phyloP scores from a whole-genome alignment of 2,888 invertebrate species.

The Drosophila tanythrix region DNA sequence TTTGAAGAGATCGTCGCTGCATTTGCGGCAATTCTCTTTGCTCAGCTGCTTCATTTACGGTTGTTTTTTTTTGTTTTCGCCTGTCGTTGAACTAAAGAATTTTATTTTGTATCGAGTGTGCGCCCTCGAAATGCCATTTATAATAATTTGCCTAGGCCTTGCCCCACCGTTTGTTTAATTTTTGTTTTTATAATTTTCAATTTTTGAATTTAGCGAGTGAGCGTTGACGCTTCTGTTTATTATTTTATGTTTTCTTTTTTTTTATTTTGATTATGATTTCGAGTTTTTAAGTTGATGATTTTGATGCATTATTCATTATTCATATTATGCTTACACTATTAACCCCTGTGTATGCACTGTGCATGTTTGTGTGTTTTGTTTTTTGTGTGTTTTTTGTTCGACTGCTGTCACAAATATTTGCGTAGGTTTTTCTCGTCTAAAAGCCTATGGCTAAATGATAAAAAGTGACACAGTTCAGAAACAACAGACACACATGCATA shows the following conservation, averaged over 20 bases:
- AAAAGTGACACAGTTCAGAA: constrained; percentile 50
- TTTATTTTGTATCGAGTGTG: constrained; percentile 49
- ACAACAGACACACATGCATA: constrained; percentile 8
- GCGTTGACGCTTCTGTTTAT: constrained; percentile 55
- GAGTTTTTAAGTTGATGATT: constrained; percentile 49
- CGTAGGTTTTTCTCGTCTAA: constrained; percentile 82
- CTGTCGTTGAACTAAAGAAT: constrained; percentile 48
- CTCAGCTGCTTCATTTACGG: not conserved
- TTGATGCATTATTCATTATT: constrained; percentile 50
- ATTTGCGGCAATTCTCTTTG: not conserved
- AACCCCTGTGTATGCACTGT: constrained; percentile 29
- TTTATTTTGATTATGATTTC: constrained; percentile 50
- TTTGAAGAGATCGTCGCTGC: not conserved
- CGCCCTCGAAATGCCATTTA: constrained; percentile 60
- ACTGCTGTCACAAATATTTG: constrained; percentile 74
- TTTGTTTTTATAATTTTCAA: constrained; percentile 34
- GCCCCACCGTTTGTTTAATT: constrained; percentile 76
- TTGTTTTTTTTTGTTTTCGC: not conserved
- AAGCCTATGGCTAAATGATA: constrained; percentile 83
- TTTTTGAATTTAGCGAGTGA: constrained; percentile 54
- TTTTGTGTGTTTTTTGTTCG: constrained; percentile 30
- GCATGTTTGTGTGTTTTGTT: constrained; percentile 32
- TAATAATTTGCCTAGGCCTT: constrained; percentile 79
- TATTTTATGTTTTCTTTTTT: constrained; percentile 28
- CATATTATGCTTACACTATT: constrained; percentile 53